Base-by-base conservation (phyloP, 2,888 invertebrate species). In the Lasioglossum leucozonium region DNA sequence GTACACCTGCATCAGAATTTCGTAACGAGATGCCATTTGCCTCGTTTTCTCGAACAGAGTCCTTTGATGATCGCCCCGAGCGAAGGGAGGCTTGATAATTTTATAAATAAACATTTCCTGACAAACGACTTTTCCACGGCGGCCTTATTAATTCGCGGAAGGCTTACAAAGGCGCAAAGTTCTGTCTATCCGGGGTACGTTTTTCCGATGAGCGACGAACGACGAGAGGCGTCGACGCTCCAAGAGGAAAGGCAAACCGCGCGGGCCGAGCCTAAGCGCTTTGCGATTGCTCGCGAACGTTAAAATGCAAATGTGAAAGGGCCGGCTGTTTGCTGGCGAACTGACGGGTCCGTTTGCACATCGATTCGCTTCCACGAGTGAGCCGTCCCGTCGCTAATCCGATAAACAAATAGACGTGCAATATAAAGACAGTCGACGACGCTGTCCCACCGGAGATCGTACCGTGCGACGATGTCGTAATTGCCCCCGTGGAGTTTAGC, bases 331-430 rank as follows among this genome's bases (percentile, higher is more conserved):
- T 51, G 51, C 47, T 22, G 0, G 22, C 22, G 22, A 2, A 51
- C 47, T 8, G 47, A 51, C 51, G 51, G 22, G 10, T n/a, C 51
- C 51, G 51, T 51, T 51, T n/a, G 51, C 51, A 10, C 37, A 51
- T 8, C 65, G 47, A 72, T 73, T 47, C 84, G 77, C 75, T 84
- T 81, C 71, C 40, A 67, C 47, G 76, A 84, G 62, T 51, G 67
- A 71, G 40, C 71, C 51, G 37, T 44, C n/a, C 71, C 51, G 34
- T 55, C 65, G 77, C 82, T 88, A 89, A 88, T 47, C 51, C 13
- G 80, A 26, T 47, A 13, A 44, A 74, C 72, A 89, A 87, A 89
- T 67, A 88, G 26, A 65, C 75, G 67, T 51, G 80, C 72, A 58
- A 51, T n/a, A 77, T 37, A 37, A 37, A 34, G 65, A 73, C 67